Evolutionary conservation across 2,888 invertebrate genomes (phyloP).

Genomic region (Andrena bucephala): DNA sequence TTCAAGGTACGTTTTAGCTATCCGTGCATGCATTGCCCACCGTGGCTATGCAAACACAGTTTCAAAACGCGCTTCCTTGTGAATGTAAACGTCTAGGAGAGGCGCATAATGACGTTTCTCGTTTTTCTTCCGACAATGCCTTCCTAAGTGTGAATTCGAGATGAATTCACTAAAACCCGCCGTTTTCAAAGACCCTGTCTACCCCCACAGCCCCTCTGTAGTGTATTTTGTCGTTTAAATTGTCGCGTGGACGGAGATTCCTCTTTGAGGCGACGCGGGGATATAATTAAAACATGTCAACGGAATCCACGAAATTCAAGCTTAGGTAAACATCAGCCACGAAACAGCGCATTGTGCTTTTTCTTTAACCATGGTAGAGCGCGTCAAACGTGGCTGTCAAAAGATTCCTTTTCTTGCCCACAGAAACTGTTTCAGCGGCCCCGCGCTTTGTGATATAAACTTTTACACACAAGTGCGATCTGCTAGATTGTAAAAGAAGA

Average conservation of each 20-base stretch:
- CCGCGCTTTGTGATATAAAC: not conserved
- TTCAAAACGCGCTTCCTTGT: constrained; percentile 54
- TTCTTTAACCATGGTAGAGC: not conserved
- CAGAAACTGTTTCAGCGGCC: not conserved
- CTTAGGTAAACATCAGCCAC: not conserved
- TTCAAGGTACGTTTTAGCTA: constrained; percentile 60
- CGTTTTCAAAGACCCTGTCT: not conserved
- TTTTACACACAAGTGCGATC: constrained; percentile 14
- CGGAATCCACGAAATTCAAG: not conserved
- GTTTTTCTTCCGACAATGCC: constrained; percentile 21
- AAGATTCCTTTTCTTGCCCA: constrained; percentile 18
- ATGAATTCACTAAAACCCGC: constrained; percentile 27
- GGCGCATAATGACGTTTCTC: constrained; percentile 47
- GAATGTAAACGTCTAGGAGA: constrained; percentile 54
- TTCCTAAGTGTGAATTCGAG: constrained; percentile 38
- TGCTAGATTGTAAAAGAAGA: constrained; percentile 27
- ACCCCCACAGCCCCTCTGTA: not conserved
- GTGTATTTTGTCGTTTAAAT: not conserved
- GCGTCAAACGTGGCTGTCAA: not conserved
- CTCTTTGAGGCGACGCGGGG: not conserved
- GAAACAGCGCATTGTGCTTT: not conserved
- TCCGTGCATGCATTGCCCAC: constrained; percentile 52
- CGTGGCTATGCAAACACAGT: constrained; percentile 55
- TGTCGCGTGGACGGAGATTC: not conserved
- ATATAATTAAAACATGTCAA: not conserved